Evolutionary conservation across 2,113 vertebrate genomes (phyloP).

Genomic region (Mobula hypostoma): DNA sequence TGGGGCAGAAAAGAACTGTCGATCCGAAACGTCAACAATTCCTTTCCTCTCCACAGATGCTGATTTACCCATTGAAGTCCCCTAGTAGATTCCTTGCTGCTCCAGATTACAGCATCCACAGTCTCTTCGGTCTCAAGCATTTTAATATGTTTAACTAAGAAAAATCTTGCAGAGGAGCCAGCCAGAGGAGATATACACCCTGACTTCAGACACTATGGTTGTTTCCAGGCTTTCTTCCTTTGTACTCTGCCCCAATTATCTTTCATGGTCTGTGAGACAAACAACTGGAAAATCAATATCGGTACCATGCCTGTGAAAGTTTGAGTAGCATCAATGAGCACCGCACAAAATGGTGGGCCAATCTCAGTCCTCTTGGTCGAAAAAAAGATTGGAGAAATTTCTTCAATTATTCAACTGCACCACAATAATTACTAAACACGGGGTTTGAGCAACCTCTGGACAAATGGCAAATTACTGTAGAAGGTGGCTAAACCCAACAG

Average conservation of each 20-base stretch:
- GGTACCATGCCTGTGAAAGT: not conserved
- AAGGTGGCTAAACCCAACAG: not conserved
- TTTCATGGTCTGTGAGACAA: not conserved
- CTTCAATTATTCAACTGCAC: not conserved
- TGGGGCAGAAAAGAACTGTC: too few species aligned
- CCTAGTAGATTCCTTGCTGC: too few species aligned
- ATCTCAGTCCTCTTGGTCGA: not conserved
- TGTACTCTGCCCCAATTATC: not conserved
- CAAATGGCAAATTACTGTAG: not conserved
- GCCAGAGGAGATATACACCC: not conserved
- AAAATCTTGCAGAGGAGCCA: not conserved
- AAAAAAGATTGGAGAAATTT: not conserved
- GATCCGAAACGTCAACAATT: too few species aligned
- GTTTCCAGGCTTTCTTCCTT: not conserved
- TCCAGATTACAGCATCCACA: too few species aligned
- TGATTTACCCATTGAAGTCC: too few species aligned
- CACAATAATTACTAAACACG: not conserved
- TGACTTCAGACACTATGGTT: not conserved
- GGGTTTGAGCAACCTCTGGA: too few species aligned
- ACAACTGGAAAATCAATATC: not conserved
- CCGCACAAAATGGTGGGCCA: not conserved
- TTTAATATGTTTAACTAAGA: not conserved
- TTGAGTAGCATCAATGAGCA: not conserved
- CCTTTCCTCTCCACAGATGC: too few species aligned
- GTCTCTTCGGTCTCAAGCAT: too few species aligned